Evolutionary conservation across 2,888 invertebrate species (phyloP), one percentile per base, ranked within the genome.

Genomic region (Protula sp.): DNA sequence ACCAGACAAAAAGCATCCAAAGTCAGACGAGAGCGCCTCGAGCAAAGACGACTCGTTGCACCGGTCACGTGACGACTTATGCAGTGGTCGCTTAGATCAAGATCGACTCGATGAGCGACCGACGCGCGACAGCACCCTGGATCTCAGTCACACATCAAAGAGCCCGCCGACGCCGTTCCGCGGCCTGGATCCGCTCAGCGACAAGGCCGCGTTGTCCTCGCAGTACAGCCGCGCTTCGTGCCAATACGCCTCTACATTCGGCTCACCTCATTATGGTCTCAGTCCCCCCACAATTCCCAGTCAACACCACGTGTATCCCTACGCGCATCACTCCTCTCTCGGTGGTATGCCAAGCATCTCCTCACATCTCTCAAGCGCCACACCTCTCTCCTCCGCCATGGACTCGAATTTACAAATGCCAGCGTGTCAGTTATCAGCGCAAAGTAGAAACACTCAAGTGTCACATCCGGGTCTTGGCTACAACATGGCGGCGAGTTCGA

Each of bases 301-400:
- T 19, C 38, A 38, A 19, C 38, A 38, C 38, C 19, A 38, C 19
- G 38, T 19, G 9, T 38, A 9, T 19, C 38, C 38, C 9, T 19
- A 19, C 29, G 45, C 53, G 47, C 26, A 22, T 52, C 53, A n/a
- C 29, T 53, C 28, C 47, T 53, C 19, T 30, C 45, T 22, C 57
- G 22, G 24, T n/a, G n/a, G 47, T 22, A 53, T 30, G 29, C 47
- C 26, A 29, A 28, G n/a, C 30, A 30, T 14, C 47, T 38, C 24
- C 52, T 53, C n/a, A 27, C 51, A 22, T 24, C 45, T 19, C n/a
- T 26, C 29, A 47, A 54, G 29, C 22, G n/a, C 27, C 47, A 4
- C 61, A 3, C 65, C 67, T 1, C 66, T 70, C 58, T 67, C 30
- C 14, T 14, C 55, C 3, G 26, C 31, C 4, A 27, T 50, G 55